Evolutionary conservation across 2,888 invertebrate species (phyloP).

Genomic region (Dicyrtoma fusca): DNA sequence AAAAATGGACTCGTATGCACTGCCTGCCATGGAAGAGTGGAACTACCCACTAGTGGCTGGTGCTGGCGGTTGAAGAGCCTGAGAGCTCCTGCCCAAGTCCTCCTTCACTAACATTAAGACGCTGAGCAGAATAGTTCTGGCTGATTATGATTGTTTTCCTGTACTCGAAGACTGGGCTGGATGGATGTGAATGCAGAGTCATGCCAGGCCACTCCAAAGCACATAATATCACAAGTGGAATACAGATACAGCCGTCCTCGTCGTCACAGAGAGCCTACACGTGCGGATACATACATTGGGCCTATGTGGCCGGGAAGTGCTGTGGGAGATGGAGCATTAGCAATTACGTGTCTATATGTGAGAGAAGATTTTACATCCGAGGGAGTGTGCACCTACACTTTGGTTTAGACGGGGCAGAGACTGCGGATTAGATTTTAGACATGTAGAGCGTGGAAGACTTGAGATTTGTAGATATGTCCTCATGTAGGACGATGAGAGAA

Average conservation of each 20-base stretch:
- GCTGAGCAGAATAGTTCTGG: slow-evolving; percentile 17
- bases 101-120: slow-evolving; percentile 1
- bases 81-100: neutral
- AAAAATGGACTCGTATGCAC: neutral
- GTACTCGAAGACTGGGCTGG: neutral
- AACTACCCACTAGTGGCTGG: too few relatives aligned
- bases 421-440: too few relatives aligned
- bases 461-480: slow-evolving; percentile 4
- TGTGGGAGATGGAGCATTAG: too few relatives aligned
- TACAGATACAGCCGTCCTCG: neutral
- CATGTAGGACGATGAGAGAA: neutral
- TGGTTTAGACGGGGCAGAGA: too few relatives aligned
- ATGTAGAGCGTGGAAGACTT: neutral
- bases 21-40: neutral
- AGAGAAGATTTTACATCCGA: neutral
- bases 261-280: too few relatives aligned
- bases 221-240: too few relatives aligned
- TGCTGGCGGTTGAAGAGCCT: neutral
- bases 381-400: neutral
- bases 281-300: too few relatives aligned
- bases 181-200: neutral
- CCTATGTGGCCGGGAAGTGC: too few relatives aligned
- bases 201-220: too few relatives aligned
- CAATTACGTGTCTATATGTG: too few relatives aligned
- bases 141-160: slow-evolving; percentile 29